Percentiles rank a stretch among this genome's conserved stretches.
phyloP scores from a whole-genome alignment of 2,113 vertebrate genomes.

The Pteropus alecto region DNA sequence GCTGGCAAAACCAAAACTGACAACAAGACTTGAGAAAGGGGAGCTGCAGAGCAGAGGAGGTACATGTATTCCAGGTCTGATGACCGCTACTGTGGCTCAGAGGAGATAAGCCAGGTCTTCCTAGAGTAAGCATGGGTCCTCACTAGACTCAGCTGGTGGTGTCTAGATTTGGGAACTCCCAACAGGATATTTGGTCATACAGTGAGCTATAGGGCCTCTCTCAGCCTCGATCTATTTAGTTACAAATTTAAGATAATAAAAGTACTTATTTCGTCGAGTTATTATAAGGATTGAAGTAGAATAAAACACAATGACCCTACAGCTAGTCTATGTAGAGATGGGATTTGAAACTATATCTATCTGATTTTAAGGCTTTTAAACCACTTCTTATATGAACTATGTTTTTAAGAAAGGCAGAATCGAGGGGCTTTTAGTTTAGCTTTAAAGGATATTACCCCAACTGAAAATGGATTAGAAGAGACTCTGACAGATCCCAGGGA shows the following conservation, averaged over 20 bases:
- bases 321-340: background rate
- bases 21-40: background rate
- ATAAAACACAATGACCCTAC: background rate
- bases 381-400: background rate
- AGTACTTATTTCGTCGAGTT: background rate
- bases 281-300: background rate
- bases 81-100: background rate
- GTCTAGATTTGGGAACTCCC: background rate
- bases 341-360: background rate
- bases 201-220: background rate
- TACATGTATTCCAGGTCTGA: background rate
- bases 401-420: background rate
- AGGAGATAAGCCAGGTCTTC: background rate
- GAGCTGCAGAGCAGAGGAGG: background rate
- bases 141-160: background rate
- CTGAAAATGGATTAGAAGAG: background rate
- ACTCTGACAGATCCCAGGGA: background rate
- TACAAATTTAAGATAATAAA: background rate
- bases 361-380: background rate
- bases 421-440: background rate
- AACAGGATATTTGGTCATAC: background rate
- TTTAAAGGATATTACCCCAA: background rate
- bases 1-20: background rate
- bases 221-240: background rate
- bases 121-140: background rate